Base-by-base conservation (phyloP, 37 sponge, comb jelly and placozoan species). In the Axinella damicornis region DNA sequence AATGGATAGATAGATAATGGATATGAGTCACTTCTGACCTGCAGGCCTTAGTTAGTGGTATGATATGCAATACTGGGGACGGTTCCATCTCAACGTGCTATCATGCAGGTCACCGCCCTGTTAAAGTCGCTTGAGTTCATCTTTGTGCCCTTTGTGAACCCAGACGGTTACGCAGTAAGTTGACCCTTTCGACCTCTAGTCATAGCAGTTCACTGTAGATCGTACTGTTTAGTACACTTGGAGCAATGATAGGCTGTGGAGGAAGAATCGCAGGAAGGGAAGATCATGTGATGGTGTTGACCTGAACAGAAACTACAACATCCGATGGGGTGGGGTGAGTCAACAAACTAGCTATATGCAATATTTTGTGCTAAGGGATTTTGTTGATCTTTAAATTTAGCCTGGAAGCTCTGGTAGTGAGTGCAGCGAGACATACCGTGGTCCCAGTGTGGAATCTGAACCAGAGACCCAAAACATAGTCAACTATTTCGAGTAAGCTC, bases 141-240 rank as follows among this genome's bases (percentile, higher is more conserved):
- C 5, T n/a, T 91, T 20, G 84, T 94, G 5, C 95, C 95, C 1
- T 83, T 94, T 74, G 95, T 87, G 32, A 94, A 94, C 54, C 95
- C 95, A 46, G 95, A 94, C 84, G 95, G 95, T 33, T 91, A 91
- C 77, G 85, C 35, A 74, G 92, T 92, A 40, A 82, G 89, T 74
- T 39, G 6, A 5, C 63, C 4, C 27, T 5, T 28, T n/a, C n/a
- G n/a, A n/a, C n/a, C n/a, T n/a, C n/a, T n/a, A n/a, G n/a, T n/a
- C n/a, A n/a, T n/a, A n/a, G n/a, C n/a, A n/a, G n/a, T n/a, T n/a
- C n/a, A n/a, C 9, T 46, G 46, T 46, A 6, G 17, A 2, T 21
- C 40, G 83, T 72, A 24, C 32, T 46, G 46, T n/a, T n/a, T n/a
- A 85, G 77, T 76, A 67, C 63, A 85, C 83, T 5, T 83, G 83